phyloP scores from a whole-genome alignment of 2,888 invertebrate species.

The Epirrita christyi region DNA sequence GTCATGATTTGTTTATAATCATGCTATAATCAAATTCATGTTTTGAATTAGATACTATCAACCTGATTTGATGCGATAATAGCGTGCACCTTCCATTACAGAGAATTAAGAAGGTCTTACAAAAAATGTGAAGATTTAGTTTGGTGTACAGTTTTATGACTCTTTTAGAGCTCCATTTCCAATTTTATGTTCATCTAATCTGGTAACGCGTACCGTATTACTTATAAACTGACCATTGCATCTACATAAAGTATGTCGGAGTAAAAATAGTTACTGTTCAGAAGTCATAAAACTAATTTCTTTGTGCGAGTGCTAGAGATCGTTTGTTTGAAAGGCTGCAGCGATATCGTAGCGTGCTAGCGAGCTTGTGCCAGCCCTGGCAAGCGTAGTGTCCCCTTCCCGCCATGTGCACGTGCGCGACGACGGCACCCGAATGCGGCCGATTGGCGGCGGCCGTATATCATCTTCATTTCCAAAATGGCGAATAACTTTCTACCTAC shows the following conservation, averaged over 20 bases:
- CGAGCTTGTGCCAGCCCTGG: conserved; percentile 45
- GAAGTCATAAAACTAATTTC: conserved; percentile 47
- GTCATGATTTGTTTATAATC: background rate
- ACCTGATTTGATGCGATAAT: background rate
- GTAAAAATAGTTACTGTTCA: conserved; percentile 42
- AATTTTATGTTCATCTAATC: conserved; percentile 27
- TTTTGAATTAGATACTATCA: background rate
- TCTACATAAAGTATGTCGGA: conserved; percentile 36
- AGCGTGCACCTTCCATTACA: background rate
- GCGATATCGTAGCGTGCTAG: conserved; percentile 46
- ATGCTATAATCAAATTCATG: background rate
- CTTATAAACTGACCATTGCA: conserved; percentile 32
- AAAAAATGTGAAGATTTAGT: background rate
- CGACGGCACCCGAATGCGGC: conserved; percentile 74
- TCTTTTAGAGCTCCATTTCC: conserved; percentile 18
- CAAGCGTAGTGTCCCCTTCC: conserved; percentile 58
- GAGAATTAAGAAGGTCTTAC: background rate
- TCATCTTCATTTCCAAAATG: conserved; percentile 44
- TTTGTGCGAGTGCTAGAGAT: conserved; percentile 35
- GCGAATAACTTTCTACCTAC: conserved; percentile 8
- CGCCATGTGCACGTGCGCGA: conserved; percentile 72
- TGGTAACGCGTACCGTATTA: conserved; percentile 21
- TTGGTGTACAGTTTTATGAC: conserved; percentile 23
- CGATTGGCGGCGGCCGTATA: conserved; percentile 61
- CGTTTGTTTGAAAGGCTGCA: conserved; percentile 37